Evolutionary conservation across 35 echinoderm and acorn worm genomes (phyloP).

Genomic region (Acanthaster planci): DNA sequence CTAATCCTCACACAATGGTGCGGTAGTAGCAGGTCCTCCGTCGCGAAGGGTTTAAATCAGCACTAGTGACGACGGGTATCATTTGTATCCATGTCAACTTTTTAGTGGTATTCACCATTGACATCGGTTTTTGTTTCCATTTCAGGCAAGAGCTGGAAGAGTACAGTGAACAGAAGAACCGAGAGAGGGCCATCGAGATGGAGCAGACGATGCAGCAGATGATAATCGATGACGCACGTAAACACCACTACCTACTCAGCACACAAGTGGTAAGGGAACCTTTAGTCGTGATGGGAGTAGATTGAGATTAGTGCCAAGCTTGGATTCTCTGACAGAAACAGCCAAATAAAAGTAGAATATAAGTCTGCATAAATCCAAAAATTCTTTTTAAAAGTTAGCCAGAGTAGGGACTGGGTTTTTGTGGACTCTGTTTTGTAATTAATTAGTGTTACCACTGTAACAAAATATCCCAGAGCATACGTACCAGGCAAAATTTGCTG

Average conservation of each 20-base stretch:
- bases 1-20: no score
- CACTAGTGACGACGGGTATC: no score
- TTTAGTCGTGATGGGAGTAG: background rate
- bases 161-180: constrained; percentile 75
- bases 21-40: no score
- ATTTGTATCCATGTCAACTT: no score
- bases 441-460: no score
- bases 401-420: background rate
- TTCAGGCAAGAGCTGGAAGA: constrained; percentile 86
- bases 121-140: constrained; percentile 14
- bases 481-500: no score
- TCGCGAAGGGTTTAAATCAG: no score
- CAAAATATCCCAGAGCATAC: no score
- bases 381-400: no score
- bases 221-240: constrained; percentile 67
- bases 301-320: background rate
- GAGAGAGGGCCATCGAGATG: constrained; percentile 42
- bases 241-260: constrained; percentile 93
- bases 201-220: constrained; percentile 55
- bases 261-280: constrained; percentile 87
- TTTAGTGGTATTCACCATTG: no score
- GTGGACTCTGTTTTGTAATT: no score
- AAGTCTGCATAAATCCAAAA: no score
- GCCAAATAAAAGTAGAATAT: constrained; percentile 3
- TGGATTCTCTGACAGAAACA: background rate